Evolutionary conservation across 2,797 vertebrate species (phyloP).

Genomic region (Iguana delicatissima): DNA sequence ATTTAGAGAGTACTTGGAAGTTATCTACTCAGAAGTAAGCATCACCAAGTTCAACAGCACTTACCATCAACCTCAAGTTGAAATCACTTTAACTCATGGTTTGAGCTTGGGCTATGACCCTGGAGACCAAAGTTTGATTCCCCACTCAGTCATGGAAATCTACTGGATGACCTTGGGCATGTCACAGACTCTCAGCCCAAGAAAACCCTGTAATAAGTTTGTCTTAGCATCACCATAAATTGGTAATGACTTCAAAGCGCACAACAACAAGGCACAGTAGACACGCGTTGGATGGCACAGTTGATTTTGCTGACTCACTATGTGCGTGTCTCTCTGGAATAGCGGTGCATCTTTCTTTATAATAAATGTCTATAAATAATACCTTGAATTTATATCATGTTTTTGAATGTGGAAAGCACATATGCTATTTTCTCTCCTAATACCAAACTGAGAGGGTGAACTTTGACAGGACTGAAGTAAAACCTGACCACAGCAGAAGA

Average conservation of each 20-base stretch:
- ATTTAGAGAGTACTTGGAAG: conserved; percentile 19
- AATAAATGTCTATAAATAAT: background rate
- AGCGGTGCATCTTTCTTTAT: background rate
- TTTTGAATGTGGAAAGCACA: background rate
- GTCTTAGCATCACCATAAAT: no score
- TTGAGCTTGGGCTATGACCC: no score
- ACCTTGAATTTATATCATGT: background rate
- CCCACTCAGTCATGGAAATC: no score
- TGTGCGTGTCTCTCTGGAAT: background rate
- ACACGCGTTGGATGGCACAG: no score
- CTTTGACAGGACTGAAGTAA: background rate
- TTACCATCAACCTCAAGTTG: background rate
- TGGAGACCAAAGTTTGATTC: no score
- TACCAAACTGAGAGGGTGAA: background rate
- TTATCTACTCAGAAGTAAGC: background rate
- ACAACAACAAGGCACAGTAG: no score
- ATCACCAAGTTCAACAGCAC: background rate
- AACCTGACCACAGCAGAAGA: background rate
- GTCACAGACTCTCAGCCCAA: no score
- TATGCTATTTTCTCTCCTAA: background rate
- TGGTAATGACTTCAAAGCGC: no score
- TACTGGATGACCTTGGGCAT: no score
- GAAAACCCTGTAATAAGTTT: no score
- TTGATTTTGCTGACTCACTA: background rate
- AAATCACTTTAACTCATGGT: background rate